Evolutionary conservation across 2,113 vertebrate species (phyloP), one percentile per base, ranked within the genome.

Genomic region (Azemiops feae): DNA sequence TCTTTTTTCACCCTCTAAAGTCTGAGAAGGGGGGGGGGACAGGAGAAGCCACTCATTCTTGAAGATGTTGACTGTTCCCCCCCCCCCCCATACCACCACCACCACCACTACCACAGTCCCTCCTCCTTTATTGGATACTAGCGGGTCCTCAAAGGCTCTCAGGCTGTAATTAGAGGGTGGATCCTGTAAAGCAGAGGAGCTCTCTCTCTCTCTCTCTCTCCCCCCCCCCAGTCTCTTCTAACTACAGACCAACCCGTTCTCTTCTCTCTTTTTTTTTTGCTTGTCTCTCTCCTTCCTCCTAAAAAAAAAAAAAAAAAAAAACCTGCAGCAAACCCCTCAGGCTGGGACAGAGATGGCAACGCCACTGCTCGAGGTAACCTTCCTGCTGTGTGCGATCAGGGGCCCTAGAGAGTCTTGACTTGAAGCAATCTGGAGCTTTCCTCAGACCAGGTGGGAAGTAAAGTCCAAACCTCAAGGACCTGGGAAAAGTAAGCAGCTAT

Each of bases 101-200:
- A 64, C 89, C 25, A 43, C 53, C 7, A 57, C 9, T 74, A 85
- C 90, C 92, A 91, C 90, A 58, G 54, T 90, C 54, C 92, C 89
- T 90, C 94, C 92, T 94, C 87, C 60, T 97, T 90, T 96, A 97
- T 96, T 97, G 97, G 97, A 94, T 97, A 96, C 97, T 95, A 96
- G 97, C 96, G 94, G 97, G 95, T 97, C 97, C 97, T 98, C 97
- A 98, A 98, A 98, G 97, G 94, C 91, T 92, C 95, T 87, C 50
- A 96, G 97, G 92, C 97, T 97, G 96, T 98, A 97, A 98, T 98
- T 98, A 98, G 98, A 97, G 97, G 98, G 98, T 97, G 98, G 97
- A 97, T 95, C 96, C 96, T 89, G 91, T 53, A 94, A 92, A 89
- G 91, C 91, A 89, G 88, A 94, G 95, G 91, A 96, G 96, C 96